phyloP scores from a whole-genome alignment of 23 tunicate genomes.

The Phallusia fumigata region DNA sequence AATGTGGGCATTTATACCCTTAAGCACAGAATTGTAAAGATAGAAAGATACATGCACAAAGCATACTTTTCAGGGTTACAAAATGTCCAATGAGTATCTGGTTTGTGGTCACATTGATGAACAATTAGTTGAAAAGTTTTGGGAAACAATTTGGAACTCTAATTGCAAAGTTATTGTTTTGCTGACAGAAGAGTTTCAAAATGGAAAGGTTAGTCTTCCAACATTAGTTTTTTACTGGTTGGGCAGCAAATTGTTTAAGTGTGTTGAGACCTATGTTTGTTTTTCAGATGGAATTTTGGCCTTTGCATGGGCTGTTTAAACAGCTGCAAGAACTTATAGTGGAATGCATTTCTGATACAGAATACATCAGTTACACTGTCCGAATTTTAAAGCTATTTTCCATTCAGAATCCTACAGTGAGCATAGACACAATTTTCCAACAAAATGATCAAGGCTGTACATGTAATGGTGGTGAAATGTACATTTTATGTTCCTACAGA shows the following conservation, averaged over 20 bases:
- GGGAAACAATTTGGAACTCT: not conserved
- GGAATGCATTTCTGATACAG: not conserved
- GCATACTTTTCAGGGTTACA: slow-evolving; percentile 8
- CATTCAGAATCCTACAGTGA: not conserved
- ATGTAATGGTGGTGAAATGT: too few relatives aligned
- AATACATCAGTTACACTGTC: not conserved
- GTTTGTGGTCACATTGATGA: not conserved
- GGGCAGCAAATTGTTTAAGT: too few relatives aligned
- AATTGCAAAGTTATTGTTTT: not conserved
- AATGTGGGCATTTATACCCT: too few relatives aligned
- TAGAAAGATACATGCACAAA: too few relatives aligned
- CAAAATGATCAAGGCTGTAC: not conserved
- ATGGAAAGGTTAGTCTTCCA: not conserved
- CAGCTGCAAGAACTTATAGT: not conserved
- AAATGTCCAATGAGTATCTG: not conserved
- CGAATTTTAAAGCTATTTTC: not conserved
- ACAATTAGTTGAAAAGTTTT: not conserved
- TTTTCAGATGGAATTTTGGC: not conserved
- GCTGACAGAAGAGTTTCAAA: not conserved
- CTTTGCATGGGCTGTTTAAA: not conserved
- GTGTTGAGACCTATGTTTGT: too few relatives aligned
- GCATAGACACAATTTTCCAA: not conserved
- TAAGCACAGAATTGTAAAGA: too few relatives aligned
- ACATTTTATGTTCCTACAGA: not conserved
- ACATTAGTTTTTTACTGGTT: not conserved